phyloP scores from a whole-genome alignment of 2,888 invertebrate genomes.

The Drosophila stalkeri region DNA sequence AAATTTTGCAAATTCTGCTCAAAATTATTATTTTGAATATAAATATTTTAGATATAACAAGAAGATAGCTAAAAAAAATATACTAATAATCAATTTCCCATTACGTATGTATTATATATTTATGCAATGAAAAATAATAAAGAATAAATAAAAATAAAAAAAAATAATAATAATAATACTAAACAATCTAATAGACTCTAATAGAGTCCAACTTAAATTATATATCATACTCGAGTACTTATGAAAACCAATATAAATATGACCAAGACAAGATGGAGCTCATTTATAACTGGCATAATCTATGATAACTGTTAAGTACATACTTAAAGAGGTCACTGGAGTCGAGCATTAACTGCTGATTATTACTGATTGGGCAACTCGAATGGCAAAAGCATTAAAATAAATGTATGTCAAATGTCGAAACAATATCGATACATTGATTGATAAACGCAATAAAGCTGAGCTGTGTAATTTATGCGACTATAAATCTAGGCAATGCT shows the following conservation, averaged over 20 bases:
- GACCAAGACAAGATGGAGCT: neutral
- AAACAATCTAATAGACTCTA: neutral
- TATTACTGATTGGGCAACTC: conserved; percentile 4
- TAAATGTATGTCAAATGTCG: conserved; percentile 38
- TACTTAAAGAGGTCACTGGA: neutral
- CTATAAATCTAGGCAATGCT: conserved; percentile 40
- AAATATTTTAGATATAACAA: too few species aligned
- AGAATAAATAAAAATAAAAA: too few species aligned
- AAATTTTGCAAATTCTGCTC: too few species aligned
- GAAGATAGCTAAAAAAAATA: too few species aligned
- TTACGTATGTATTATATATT: too few species aligned
- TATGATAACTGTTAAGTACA: neutral
- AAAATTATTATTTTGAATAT: too few species aligned
- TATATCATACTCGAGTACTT: neutral
- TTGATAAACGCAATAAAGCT: conserved; percentile 24
- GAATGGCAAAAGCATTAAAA: conserved; percentile 21
- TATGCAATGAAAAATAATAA: too few species aligned
- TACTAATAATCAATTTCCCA: too few species aligned
- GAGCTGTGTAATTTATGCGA: conserved; percentile 35
- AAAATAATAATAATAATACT: too few species aligned
- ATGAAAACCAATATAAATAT: neutral
- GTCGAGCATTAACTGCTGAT: conserved; percentile 4
- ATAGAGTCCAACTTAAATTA: too few species aligned
- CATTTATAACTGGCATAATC: neutral
- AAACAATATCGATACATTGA: conserved; percentile 40